A percentile compares a stretch with the other conserved stretches of the same genome.
phyloP scores from a whole-genome alignment of 2,113 vertebrate genomes.

The Ctenomys sociabilis region DNA sequence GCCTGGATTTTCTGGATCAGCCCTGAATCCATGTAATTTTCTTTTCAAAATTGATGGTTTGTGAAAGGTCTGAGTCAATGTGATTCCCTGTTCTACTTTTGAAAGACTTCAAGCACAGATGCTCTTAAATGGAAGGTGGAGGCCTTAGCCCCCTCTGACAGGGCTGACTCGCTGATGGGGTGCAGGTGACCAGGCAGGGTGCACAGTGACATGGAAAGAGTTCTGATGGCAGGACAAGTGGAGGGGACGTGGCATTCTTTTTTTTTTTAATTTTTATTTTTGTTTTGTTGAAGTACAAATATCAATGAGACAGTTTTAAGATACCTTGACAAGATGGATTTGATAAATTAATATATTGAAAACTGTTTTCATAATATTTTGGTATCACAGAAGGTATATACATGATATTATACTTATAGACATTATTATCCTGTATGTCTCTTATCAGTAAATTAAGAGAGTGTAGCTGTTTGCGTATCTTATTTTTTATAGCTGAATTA shows the following conservation, averaged over 20 bases:
- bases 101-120: not conserved
- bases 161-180: not conserved
- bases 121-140: not conserved
- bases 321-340: no score
- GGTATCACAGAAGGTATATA: no score
- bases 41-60: constrained; percentile 44
- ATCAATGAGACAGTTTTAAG: no score
- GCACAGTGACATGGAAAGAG: not conserved
- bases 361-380: no score
- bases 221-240: not conserved
- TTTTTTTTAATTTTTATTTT: no score
- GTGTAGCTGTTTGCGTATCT: no score
- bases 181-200: not conserved
- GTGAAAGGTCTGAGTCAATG: constrained; percentile 18
- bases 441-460: no score
- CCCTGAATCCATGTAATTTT: not conserved
- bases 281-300: no score
- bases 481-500: no score
- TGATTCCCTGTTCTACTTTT: constrained; percentile 5
- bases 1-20: constrained; percentile 34
- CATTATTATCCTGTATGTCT: no score
- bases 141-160: not conserved
- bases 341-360: no score
- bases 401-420: no score
- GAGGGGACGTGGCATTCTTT: not conserved